Base-by-base conservation (phyloP, 2,888 invertebrate species). In the Clistopyga incitator region DNA sequence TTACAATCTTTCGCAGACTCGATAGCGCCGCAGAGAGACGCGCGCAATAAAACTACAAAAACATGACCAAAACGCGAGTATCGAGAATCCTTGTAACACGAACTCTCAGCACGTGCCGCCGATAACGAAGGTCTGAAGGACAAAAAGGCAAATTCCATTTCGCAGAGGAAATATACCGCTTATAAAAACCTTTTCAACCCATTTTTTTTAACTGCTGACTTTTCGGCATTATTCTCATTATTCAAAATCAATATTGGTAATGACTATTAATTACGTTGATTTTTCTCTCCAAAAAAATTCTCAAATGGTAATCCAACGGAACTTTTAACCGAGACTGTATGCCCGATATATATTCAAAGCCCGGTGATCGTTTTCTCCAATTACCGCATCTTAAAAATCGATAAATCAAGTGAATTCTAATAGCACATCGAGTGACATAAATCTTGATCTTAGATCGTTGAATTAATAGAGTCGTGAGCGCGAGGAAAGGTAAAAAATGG, bases 381-480 rank as follows among this genome's bases (percentile, higher is more conserved):
- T 42, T 6, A 29, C 42, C 23, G 34, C 23, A 42, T 18, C 23
- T 15, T 23, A 23, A 71, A 71, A 23, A 54, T 42, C 42, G 18
- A 56, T 56, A 56, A 71, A 71, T 56, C 23, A 56, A 6, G 23
- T 56, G 42, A 15, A 42, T 42, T 56, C 8, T 38, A n/a, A 34
- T 23, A 6, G 20, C 23, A 0, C 13, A 38, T 38, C 38, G 38
- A 6, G 23, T 38, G 23, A 29, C 10, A 38, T 54, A 71, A 54
- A 71, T 54, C 52, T 54, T 10, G 15, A 13, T 52, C 38, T 70
- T 52, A 20, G 20, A 52, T 13, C 42, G 13, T 56, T 23, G 23
- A 25, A 20, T 71, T 71, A 56, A 71, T 71, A 56, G 56, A 54
- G 42, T 42, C 52, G 34, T 70, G 20, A 13, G 13, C 20, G 52